These are phyloP conservation scores for Thecocarcelia acutangulata DNA, from an alignment of 2,888 invertebrate genomes.

Conservation along the genomic window DNA sequence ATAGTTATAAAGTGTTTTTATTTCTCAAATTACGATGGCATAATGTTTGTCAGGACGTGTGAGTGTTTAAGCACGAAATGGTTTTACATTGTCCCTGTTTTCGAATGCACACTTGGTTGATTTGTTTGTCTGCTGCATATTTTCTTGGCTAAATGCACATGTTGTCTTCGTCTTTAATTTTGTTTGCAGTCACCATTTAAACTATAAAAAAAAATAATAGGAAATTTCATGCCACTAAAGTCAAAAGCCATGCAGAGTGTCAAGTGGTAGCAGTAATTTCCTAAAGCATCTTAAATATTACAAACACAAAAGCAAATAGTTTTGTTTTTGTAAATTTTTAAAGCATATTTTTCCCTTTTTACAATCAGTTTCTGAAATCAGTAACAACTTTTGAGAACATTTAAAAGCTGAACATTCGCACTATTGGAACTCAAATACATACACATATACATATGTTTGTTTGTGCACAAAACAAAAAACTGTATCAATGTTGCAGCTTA, in stretches of 20 bases:
- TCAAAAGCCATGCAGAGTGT: constrained; percentile 70
- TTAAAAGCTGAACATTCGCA: too few species aligned
- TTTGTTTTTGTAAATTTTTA: too few species aligned
- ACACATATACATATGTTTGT: too few species aligned
- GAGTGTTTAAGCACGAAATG: neutral
- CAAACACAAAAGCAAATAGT: neutral
- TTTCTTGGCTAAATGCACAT: constrained; percentile 5
- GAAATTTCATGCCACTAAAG: constrained; percentile 54
- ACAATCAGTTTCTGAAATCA: too few species aligned
- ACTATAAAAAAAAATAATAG: constrained; percentile 4
- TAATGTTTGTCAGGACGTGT: neutral
- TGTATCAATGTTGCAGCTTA: too few species aligned
- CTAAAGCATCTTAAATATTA: constrained; percentile 40
- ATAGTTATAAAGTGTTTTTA: constrained; percentile 9
- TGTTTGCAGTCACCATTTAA: constrained; percentile 10
- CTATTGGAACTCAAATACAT: too few species aligned
- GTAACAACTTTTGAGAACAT: too few species aligned
- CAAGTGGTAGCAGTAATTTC: constrained; percentile 66
- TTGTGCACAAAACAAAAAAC: too few species aligned
- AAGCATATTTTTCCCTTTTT: too few species aligned
- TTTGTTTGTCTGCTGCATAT: neutral
- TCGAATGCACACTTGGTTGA: neutral
- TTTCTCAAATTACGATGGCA: constrained; percentile 5
- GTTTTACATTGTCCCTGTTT: neutral
- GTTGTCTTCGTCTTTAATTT: neutral